A percentile compares a stretch with the other conserved stretches of the same genome.
Conservation (phyloP, 2,113 vertebrate species). For the Choloepus hoffmanni region DNA sequence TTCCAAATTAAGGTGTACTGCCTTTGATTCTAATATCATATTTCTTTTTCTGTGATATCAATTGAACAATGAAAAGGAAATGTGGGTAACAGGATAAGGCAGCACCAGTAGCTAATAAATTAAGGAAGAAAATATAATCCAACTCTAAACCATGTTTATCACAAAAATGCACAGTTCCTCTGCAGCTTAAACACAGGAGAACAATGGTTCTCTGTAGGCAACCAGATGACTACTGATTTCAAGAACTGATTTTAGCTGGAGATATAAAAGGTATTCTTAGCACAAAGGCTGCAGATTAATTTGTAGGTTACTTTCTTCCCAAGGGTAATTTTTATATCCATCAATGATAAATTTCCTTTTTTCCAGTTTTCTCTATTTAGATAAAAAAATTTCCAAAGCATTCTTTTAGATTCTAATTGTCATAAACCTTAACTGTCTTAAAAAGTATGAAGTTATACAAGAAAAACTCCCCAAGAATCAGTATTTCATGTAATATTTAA, state of each 20-base stretch:
- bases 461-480: background rate
- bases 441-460: background rate
- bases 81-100: conserved; percentile 35
- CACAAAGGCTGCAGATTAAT: background rate
- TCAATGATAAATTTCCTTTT: conserved; percentile 26
- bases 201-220: conserved; percentile 11
- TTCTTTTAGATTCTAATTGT: background rate
- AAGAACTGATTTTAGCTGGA: background rate
- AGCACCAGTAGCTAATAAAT: conserved; percentile 17
- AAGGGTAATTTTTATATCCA: background rate
- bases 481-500: background rate
- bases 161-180: conserved; percentile 49
- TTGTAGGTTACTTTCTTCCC: background rate
- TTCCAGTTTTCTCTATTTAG: conserved; percentile 16
- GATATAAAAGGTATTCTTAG: conserved; percentile 12
- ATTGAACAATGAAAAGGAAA: conserved; percentile 61
- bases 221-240: conserved; percentile 44
- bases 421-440: background rate
- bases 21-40: background rate
- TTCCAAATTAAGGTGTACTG: background rate
- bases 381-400: background rate
- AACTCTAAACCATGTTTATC: conserved; percentile 60
- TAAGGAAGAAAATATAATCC: conserved; percentile 45
- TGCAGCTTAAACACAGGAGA: conserved; percentile 33
- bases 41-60: conserved; percentile 30